Evolutionary conservation across 2,113 vertebrate genomes (phyloP), one percentile per base, ranked within the genome.

Genomic region (Spermophilus dauricus): DNA sequence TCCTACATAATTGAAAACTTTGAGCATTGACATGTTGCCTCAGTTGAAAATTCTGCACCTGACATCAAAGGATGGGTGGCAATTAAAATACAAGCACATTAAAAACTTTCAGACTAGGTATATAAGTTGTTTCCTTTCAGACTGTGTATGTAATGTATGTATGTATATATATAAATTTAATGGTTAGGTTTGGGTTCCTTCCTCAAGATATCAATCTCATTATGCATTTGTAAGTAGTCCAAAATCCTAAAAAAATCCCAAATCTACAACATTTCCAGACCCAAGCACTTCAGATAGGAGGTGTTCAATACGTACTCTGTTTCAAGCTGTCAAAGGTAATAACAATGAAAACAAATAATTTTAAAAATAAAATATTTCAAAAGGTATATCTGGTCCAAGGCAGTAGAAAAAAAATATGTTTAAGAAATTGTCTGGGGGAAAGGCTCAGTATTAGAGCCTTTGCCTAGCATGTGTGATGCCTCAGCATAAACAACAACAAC

Each of bases 291-390:
- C 42, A 77, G 30, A 69, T 58, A 56, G 17, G 37, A 24, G 22
- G 72, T 70, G 58, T 39, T 78, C 20, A 69, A 48, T 37, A 22
- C 80, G 30, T 42, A 53, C 16, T 73, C 8, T n/a, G 86, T 73
- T 91, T 86, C 45, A 93, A 86, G 53, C 86, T 86, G 78, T 87
- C 63, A 63, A 95, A 83, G 8, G 24, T 17, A 63, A 34, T 48
- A 85, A 77, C 75, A 96, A 69, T 42, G 13, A 48, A 85, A 92
- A 63, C 24, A 63, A 73, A 39, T 73, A 75, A 80, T 39, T 80
- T 89, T 65, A 39, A 91, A 53, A 91, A 83, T n/a, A 45, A 86
- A 69, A 53, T 76, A 92, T 82, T 97, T 95, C 75, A 85, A 75
- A 91, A 88, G 86, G 18, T n/a, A 7, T 48, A 2, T 91, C 30